Evolutionary conservation across 2,888 invertebrate genomes (phyloP).

Genomic region (Pseudococcus viburni): DNA sequence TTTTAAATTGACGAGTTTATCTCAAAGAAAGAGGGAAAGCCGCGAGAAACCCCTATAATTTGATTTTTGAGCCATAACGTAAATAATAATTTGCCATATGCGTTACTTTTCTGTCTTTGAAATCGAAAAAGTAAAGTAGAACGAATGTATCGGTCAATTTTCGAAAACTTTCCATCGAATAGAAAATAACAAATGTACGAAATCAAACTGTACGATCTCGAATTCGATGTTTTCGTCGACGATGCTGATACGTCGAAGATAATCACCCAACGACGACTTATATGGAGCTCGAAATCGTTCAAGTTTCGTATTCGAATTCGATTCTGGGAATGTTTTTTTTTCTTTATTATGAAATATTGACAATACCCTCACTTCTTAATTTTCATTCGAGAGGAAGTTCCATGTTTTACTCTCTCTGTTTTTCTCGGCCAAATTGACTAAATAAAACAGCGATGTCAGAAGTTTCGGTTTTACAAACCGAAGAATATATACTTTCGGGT

Average conservation of each 20-base stretch:
- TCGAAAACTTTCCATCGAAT: not conserved
- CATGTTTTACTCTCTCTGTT: not conserved
- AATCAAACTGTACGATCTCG: not conserved
- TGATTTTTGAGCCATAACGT: not conserved
- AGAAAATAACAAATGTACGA: not conserved
- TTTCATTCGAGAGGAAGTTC: not conserved
- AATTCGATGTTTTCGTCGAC: not conserved
- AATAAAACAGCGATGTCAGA: conserved; percentile 48
- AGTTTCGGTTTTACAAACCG: conserved; percentile 28
- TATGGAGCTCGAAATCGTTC: not conserved
- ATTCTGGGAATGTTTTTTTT: not conserved
- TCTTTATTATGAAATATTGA: not conserved
- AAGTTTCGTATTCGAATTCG: not conserved
- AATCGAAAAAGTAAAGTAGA: not conserved
- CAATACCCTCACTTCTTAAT: not conserved
- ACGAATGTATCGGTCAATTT: not conserved
- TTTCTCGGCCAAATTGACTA: not conserved
- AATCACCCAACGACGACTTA: not conserved
- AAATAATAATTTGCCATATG: not conserved
- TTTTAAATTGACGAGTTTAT: not conserved
- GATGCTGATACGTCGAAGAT: not conserved
- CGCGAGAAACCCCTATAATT: not conserved
- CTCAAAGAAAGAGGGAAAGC: not conserved
- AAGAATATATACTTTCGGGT: not conserved
- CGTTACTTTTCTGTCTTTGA: not conserved